Base-by-base conservation (phyloP, 2,888 invertebrate species). In the Anagyrus pseudococci region DNA sequence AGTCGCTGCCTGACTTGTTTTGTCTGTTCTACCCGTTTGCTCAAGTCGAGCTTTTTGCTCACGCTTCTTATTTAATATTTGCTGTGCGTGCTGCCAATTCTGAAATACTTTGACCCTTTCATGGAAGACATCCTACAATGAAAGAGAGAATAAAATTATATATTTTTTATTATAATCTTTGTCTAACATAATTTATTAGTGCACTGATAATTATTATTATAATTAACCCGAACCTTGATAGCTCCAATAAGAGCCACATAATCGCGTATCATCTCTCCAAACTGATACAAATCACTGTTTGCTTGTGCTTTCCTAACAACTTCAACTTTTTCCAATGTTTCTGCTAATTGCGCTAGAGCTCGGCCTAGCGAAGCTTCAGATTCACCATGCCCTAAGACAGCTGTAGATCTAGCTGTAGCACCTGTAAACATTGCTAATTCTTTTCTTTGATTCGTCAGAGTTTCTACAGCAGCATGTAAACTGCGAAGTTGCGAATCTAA, bases 61-160 rank as follows among this genome's bases (percentile, higher is more conserved):
- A 59, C 98, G 87, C 76, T 98, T 92, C 79, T 96, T 96, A 19
- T 92, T 94, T 67, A 99, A 82, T 83, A 92, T 94, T 84, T 94
- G 90, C 81, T 98, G 96, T 29, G 98, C 94, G 79, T 96, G 95
- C 79, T 99, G 97, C 96, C 98, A 98, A 76, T 92, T 93, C 82
- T 98, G 98, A 83, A 96, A 98, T 17, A 93, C 90, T 85, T 94
- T 88, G 2, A 88, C 88, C 56, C 90, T 82, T 73, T 90, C 89
- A 73, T 85, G 86, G 73, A 90, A 88, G n/a, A 88, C 86, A 68
- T 87, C 87, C 87, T 89, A 75, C 1, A 80, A 74, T 33, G 1
- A 75, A 71, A 17, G 15, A 3, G 55, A 50, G 55, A 61, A 55
- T 58, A 58, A 29, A 37, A 64, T 26, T 20, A 6, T 25, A 29